Base-by-base conservation (phyloP, 2,888 invertebrate species). In the Panorpa germanica region DNA sequence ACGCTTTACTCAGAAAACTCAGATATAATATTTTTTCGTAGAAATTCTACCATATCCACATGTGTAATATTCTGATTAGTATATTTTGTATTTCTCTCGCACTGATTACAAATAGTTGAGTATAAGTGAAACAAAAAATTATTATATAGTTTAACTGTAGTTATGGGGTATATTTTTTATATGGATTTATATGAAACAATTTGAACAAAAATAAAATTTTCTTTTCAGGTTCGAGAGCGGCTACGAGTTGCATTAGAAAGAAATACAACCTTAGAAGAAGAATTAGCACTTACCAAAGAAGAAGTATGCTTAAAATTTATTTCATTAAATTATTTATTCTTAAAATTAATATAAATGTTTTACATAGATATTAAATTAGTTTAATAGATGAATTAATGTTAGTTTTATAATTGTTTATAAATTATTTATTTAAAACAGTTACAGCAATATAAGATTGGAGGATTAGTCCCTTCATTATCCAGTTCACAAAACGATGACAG, bases 191-290 rank as follows among this genome's bases (percentile, higher is more conserved):
- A n/a, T n/a, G n/a, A n/a, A n/a, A n/a, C n/a, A n/a, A n/a, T n/a
- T n/a, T n/a, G n/a, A n/a, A 21, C 22, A 11, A 8, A 18, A 28
- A 18, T 19, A 28, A 16, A 18, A 29, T 34, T 29, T 34, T 38
- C 37, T 43, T 54, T 62, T 10, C 55, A 91, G 90, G 91, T 96
- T 36, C 75, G 98, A 41, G 96, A 99, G 59, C 65, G 96, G 50
- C 65, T 98, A 52, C 73, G 95, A 45, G 83, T 95, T 33, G 88
- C 96, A 42, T 69, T 98, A 53, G 98, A 98, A 58, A 73, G 88
- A 52, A 93, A 93, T 52, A 82, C 86, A 38, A 73, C 78, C 40
- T 68, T 99, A 54, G 98, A 98, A 64, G 91, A 95, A 54, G 95
- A 98, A 63, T 65, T 98, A 53, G 72, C 78, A 46, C 66, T 76